A percentile compares a stretch with the other conserved stretches of the same genome.
Evolutionary conservation across 2,797 vertebrate species (phyloP).

Genomic region (Gephyroberyx darwinii): DNA sequence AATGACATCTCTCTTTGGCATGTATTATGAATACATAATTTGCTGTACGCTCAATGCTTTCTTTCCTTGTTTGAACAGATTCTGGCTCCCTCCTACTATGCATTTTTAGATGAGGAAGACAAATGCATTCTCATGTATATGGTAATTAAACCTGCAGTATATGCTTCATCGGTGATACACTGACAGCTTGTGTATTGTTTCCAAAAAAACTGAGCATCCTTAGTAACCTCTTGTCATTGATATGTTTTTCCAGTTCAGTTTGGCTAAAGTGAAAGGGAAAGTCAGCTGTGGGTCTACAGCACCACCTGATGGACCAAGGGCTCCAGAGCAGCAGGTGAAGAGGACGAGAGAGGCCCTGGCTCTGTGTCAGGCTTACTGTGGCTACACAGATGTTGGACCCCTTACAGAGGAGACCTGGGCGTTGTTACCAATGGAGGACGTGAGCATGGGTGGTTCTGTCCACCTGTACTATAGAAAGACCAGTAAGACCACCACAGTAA

Average conservation of each 20-base stretch:
- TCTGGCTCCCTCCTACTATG: slow-evolving; percentile 3
- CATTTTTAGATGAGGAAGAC: not conserved
- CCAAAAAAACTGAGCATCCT: not conserved
- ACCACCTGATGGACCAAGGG: slow-evolving; percentile 53
- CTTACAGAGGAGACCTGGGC: not conserved
- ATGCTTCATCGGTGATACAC: not conserved
- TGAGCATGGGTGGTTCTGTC: slow-evolving; percentile 15
- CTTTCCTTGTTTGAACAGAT: slow-evolving; percentile 6
- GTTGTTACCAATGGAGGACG: slow-evolving; percentile 21
- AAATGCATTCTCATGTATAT: not conserved
- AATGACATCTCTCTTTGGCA: not conserved
- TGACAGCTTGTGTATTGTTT: not conserved
- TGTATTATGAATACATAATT: not conserved
- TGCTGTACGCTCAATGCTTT: not conserved
- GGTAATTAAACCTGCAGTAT: not conserved
- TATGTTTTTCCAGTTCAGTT: slow-evolving; percentile 18
- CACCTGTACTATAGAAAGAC: slow-evolving; percentile 17
- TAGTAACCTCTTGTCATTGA: not conserved
- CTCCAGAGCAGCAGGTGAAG: slow-evolving; percentile 40
- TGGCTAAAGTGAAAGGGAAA: not conserved
- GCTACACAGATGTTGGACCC: slow-evolving; percentile 15
- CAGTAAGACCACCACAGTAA: slow-evolving; percentile 29
- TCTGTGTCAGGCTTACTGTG: slow-evolving; percentile 22
- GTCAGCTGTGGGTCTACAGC: slow-evolving; percentile 22
- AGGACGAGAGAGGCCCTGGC: slow-evolving; percentile 31